Percentiles rank a stretch among this genome's conserved stretches.
Conservation (phyloP, 1,140 invertebrate genomes). For the Lerema accius region DNA sequence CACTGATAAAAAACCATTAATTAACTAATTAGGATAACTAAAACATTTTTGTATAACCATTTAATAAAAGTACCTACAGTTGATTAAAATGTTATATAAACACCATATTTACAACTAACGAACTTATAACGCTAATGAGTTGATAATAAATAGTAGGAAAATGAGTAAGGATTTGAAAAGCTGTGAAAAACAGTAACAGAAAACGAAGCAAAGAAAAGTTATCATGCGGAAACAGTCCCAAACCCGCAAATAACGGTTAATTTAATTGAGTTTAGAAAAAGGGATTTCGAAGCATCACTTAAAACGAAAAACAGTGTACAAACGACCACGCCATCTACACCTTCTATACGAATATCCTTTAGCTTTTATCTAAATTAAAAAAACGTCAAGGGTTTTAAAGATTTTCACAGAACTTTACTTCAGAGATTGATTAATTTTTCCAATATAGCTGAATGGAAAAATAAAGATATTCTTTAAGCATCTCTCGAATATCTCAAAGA, state of each 20-base stretch:
- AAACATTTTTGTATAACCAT: no score
- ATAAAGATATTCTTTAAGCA: not conserved
- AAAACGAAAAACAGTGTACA: constrained; percentile 5
- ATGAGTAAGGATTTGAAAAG: no score
- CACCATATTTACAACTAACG: no score
- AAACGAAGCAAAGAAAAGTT: not conserved
- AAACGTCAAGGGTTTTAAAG: constrained; percentile 6
- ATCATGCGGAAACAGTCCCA: constrained; percentile 1
- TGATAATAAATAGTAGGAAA: no score
- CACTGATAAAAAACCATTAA: no score
- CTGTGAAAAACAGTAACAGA: no score
- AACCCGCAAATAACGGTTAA: constrained; percentile 9
- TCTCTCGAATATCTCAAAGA: not conserved
- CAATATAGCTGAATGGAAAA: constrained; percentile 7
- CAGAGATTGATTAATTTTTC: constrained; percentile 15
- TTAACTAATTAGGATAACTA: no score
- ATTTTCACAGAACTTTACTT: constrained; percentile 13
- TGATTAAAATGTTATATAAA: no score
- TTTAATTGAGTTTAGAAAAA: constrained; percentile 12
- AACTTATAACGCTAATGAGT: no score
- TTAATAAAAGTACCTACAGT: no score
- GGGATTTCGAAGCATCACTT: constrained; percentile 3
- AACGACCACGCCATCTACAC: constrained; percentile 18
- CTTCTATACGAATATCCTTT: constrained; percentile 15
- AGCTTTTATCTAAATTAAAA: constrained; percentile 33